Conservation (phyloP, 2,113 vertebrate genomes). For the Ramphastos sulfuratus region DNA sequence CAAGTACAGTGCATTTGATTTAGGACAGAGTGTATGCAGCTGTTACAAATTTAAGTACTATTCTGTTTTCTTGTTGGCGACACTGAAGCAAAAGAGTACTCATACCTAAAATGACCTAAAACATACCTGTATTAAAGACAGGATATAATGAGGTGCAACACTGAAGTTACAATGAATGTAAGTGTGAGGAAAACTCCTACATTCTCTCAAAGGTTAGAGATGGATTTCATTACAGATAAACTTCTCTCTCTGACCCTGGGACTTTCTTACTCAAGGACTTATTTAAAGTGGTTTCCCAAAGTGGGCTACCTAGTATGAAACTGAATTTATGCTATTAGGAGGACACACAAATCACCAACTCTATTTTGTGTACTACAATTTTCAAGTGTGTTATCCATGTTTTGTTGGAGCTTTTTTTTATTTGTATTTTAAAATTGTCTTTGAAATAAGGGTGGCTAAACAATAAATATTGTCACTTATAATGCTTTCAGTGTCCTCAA, state of each 20-base stretch:
- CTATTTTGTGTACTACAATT: not conserved
- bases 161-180: not conserved
- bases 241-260: not conserved
- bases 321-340: not conserved
- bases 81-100: not conserved
- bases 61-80: slow-evolving; percentile 45
- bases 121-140: not conserved
- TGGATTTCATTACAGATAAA: not conserved
- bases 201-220: not conserved
- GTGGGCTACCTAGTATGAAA: not conserved
- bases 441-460: not conserved
- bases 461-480: not conserved
- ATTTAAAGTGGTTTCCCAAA: not conserved
- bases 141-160: not conserved
- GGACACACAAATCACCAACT: not conserved
- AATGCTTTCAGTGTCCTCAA: not conserved
- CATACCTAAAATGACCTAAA: not conserved
- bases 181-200: not conserved
- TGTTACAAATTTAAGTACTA: slow-evolving; percentile 45
- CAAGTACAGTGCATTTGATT: not conserved
- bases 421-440: not conserved
- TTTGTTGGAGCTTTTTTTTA: too few species aligned
- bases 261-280: not conserved
- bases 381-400: not conserved
- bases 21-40: not conserved